A percentile compares a stretch with the other conserved stretches of the same genome.
Conservation (phyloP, 1,140 invertebrate species). For the Maconellicoccus hirsutus region DNA sequence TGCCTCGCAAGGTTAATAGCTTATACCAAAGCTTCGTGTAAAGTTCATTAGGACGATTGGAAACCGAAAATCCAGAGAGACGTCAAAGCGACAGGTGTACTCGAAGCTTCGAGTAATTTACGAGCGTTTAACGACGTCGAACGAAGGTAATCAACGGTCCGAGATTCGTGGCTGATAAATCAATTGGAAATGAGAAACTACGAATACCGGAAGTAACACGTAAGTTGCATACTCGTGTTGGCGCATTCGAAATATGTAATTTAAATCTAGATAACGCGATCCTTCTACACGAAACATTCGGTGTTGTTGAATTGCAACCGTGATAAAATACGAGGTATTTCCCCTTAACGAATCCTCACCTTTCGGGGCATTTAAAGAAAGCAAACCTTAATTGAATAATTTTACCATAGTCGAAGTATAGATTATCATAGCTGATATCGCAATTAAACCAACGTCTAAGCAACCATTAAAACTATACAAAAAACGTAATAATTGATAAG, state of each 20-base stretch:
- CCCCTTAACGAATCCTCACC: too few relatives aligned
- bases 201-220: neutral
- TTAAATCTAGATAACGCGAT: neutral
- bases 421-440: neutral
- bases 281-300: conserved; percentile 1
- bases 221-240: neutral
- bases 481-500: conserved; percentile 5
- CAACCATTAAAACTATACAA: neutral
- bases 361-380: too few relatives aligned
- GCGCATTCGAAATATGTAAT: neutral
- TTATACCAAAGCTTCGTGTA: too few relatives aligned
- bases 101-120: neutral
- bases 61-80: too few relatives aligned
- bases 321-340: too few relatives aligned
- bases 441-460: neutral
- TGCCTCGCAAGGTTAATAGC: too few relatives aligned
- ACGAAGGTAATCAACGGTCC: neutral
- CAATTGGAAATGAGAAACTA: neutral
- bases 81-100: neutral
- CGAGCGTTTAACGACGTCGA: neutral
- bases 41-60: too few relatives aligned
- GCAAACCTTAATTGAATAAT: neutral
- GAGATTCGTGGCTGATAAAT: neutral
- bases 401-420: neutral
- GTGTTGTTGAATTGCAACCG: too few relatives aligned